These are phyloP conservation scores for Rhinoraja longicauda DNA, from an alignment of 2,797 vertebrate genomes.

Conservation along the genomic window DNA sequence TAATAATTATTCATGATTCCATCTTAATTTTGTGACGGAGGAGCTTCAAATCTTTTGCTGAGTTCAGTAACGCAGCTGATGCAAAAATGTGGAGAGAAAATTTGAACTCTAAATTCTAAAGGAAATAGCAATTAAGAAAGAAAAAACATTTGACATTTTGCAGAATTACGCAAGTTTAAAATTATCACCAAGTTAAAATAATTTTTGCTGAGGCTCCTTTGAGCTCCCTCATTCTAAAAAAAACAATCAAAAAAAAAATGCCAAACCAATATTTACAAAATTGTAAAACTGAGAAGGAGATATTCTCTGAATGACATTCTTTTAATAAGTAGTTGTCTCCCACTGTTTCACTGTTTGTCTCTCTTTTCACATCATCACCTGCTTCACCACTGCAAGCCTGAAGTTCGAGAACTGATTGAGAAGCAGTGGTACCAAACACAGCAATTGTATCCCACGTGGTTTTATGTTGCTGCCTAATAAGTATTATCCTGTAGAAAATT, in stretches of 20 bases:
- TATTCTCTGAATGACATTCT: neutral
- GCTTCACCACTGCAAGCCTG: neutral
- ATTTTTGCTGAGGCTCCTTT: neutral
- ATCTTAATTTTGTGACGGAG: conserved; percentile 6
- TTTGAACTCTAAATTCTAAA: neutral
- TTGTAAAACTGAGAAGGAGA: neutral
- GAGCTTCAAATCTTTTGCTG: neutral
- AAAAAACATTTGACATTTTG: neutral
- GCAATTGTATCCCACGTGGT: neutral
- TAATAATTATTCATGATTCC: conserved; percentile 33
- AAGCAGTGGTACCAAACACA: neutral
- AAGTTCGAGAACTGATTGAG: neutral
- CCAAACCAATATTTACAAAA: neutral
- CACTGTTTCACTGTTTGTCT: neutral
- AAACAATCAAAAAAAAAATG: neutral
- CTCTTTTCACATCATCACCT: neutral
- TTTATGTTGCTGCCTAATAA: neutral
- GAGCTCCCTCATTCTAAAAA: neutral
- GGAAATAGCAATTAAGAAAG: neutral
- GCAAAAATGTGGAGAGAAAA: neutral
- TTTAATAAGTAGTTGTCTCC: neutral
- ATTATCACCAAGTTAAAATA: neutral
- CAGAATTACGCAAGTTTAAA: too few species aligned
- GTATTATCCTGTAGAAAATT: neutral
- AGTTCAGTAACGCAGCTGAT: neutral